These are phyloP conservation scores for Anguilla megastoma DNA, from an alignment of 2,797 vertebrate species.

Conservation along the genomic window DNA sequence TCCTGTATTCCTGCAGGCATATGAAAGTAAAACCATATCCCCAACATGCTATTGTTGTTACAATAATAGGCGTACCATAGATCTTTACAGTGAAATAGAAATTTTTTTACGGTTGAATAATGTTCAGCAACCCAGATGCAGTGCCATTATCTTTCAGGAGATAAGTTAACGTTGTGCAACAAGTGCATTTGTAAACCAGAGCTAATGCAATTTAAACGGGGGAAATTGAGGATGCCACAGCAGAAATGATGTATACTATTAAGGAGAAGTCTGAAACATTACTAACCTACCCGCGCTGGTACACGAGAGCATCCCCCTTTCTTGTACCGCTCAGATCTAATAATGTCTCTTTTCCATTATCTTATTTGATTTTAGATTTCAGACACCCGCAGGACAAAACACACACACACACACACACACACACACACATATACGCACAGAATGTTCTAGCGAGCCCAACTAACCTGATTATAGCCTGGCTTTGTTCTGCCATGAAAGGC, in stretches of 20 bases:
- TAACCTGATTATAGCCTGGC: slow-evolving; percentile 64
- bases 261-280: slow-evolving; percentile 43
- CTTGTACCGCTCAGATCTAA: slow-evolving; percentile 64
- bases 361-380: slow-evolving; percentile 71
- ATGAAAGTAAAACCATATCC: slow-evolving; percentile 45
- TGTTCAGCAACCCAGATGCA: slow-evolving; percentile 54
- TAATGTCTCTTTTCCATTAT: slow-evolving; percentile 69
- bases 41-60: slow-evolving; percentile 54
- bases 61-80: slow-evolving; percentile 59
- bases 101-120: slow-evolving; percentile 49
- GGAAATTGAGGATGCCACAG: slow-evolving; percentile 50
- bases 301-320: slow-evolving; percentile 56
- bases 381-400: slow-evolving; percentile 61
- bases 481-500: slow-evolving; percentile 53
- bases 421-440: slow-evolving; percentile 49
- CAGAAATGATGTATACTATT: slow-evolving; percentile 51
- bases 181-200: slow-evolving; percentile 58
- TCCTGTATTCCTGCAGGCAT: slow-evolving; percentile 46
- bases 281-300: slow-evolving; percentile 52
- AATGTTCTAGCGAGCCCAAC: slow-evolving; percentile 60
- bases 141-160: slow-evolving; percentile 57
- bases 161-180: slow-evolving; percentile 57
- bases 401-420: slow-evolving; percentile 36
- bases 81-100: slow-evolving; percentile 57
- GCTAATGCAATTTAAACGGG: slow-evolving; percentile 61